Base-by-base conservation (phyloP, 2,888 invertebrate species). In the Ecliptopera silaceata region DNA sequence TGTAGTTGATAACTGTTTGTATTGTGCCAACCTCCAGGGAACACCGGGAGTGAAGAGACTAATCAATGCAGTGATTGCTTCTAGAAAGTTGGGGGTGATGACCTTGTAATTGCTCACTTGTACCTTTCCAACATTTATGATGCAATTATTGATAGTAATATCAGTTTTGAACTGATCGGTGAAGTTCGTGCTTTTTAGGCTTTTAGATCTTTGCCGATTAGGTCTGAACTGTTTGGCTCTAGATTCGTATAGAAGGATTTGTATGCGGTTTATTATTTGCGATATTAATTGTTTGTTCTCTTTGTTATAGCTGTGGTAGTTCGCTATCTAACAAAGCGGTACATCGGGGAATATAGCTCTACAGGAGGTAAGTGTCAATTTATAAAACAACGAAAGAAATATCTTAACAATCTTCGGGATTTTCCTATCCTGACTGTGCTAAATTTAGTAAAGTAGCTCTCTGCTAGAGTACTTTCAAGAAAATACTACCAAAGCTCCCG, bases 321-420 rank as follows among this genome's bases (percentile, higher is more conserved):
- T 77, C 93, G 95, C 75, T 95, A 95, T 87, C 91, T 95, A 74
- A 95, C 95, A 63, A 95, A 95, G 86, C 92, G 95, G 72, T 95
- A 95, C 83, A 95, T 95, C 76, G 95, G 95, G 68, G 95, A 95
- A 92, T 95, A 95, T 91, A 95, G 95, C 87, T 95, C 95, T 61
- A 95, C 95, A 70, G 95, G 94, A 84, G 95, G 95, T 95, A 82
- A 94, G 95, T 29, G 11, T n/a, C 5, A 34, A 22, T n/a, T 34
- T 22, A 22, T 6, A 22, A 4, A 17, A 17, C 11, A 15, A 8
- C 11, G 20, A 2, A 10, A 18, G n/a, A 22, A 6, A 22, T 22
- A 4, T 22, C 6, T 6, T 6, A 2, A 6, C 4, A 22, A 22
- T 22, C 1, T 22, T 22, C 6, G 6, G 6, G 22, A 0, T 22